Conservation (phyloP, 1,140 invertebrate genomes). For the Sinonovacula constricta region DNA sequence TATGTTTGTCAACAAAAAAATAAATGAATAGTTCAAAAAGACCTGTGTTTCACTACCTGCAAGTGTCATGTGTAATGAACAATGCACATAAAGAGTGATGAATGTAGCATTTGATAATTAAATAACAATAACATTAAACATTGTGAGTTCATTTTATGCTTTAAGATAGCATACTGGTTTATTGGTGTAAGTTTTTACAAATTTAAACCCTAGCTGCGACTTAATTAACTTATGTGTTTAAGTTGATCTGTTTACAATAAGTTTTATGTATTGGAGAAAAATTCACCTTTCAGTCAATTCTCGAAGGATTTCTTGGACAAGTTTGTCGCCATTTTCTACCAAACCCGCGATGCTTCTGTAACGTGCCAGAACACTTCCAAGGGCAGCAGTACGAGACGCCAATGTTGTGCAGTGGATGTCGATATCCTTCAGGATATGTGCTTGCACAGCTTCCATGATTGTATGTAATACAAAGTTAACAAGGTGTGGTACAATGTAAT, state of each 20-base stretch:
- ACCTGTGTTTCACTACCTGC: no score
- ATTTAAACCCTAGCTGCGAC: neutral
- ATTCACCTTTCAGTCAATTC: conserved; percentile 18
- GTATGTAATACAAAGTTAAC: neutral
- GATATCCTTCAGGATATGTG: neutral
- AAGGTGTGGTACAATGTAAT: no score
- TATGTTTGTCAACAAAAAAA: neutral
- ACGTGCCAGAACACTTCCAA: conserved; percentile 13
- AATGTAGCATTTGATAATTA: no score
- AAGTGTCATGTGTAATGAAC: no score
- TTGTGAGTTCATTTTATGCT: neutral
- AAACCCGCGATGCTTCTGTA: conserved; percentile 4
- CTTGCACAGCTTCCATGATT: conserved; percentile 6
- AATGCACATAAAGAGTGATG: no score
- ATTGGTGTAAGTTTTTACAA: neutral
- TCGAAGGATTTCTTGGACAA: conserved; percentile 3
- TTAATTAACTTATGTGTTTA: neutral
- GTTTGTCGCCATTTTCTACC: conserved; percentile 2
- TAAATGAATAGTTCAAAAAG: neutral
- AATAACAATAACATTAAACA: neutral
- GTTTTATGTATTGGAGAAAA: neutral
- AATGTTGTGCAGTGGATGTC: conserved; percentile 8
- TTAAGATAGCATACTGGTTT: no score
- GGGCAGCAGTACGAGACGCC: conserved; percentile 2
- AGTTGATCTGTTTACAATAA: no score